Evolutionary conservation across 2,888 invertebrate species (phyloP).

Genomic region (Andrena camellia): DNA sequence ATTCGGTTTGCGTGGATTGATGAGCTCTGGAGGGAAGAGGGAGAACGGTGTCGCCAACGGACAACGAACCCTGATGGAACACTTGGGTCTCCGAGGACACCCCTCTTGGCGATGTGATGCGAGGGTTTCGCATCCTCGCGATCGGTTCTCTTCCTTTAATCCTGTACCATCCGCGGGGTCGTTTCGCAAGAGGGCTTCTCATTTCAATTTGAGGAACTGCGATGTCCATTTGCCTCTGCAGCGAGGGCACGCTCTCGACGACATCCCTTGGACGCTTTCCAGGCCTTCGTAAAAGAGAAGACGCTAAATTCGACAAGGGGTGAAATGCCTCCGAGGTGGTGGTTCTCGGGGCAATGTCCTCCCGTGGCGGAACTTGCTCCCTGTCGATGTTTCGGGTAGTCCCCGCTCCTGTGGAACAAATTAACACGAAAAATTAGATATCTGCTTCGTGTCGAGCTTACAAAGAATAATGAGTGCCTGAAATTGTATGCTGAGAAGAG

Average conservation of each 20-base stretch:
- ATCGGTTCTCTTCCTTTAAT: slow-evolving; percentile 81
- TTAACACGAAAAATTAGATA: background rate
- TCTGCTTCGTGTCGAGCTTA: background rate
- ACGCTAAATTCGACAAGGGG: slow-evolving; percentile 32
- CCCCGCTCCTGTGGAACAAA: background rate
- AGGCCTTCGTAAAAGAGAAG: slow-evolving; percentile 54
- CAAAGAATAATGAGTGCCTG: background rate
- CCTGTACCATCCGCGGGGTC: slow-evolving; percentile 79
- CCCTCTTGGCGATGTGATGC: slow-evolving; percentile 67
- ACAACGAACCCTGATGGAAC: slow-evolving; percentile 80
- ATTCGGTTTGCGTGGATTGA: slow-evolving; percentile 78
- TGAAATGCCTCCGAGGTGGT: background rate
- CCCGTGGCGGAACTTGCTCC: slow-evolving; percentile 16
- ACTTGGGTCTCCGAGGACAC: slow-evolving; percentile 79
- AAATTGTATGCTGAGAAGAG: background rate
- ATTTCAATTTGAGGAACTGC: slow-evolving; percentile 12
- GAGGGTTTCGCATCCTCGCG: slow-evolving; percentile 75
- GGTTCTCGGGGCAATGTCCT: background rate
- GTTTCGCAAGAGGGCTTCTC: slow-evolving; percentile 79
- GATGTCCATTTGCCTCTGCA: slow-evolving; percentile 22
- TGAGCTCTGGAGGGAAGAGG: slow-evolving; percentile 80
- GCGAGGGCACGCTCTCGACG: slow-evolving; percentile 43
- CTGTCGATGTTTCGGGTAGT: slow-evolving; percentile 32
- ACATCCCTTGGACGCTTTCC: slow-evolving; percentile 75
- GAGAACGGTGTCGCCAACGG: slow-evolving; percentile 77